phyloP scores from a whole-genome alignment of 2,113 vertebrate species.

The Sterna hirundo region DNA sequence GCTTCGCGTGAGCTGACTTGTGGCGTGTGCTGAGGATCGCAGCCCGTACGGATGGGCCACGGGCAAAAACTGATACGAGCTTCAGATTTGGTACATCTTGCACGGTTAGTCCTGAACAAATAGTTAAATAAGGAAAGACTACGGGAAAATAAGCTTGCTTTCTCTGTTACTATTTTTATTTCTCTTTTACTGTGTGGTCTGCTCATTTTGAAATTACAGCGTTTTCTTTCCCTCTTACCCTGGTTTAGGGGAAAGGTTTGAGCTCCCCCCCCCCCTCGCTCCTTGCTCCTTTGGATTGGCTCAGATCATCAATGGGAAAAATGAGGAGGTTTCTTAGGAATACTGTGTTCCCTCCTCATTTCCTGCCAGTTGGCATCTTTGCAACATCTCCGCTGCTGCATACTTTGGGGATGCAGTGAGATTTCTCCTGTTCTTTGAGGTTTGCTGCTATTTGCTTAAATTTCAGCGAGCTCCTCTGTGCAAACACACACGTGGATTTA shows the following conservation, averaged over 20 bases:
- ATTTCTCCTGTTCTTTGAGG: conserved; percentile 20
- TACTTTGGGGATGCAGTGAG: conserved; percentile 11
- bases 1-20: background rate
- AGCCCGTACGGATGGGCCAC: fast-evolving
- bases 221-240: conserved; percentile 29
- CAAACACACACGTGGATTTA: background rate
- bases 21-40: fast-evolving
- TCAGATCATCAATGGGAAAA: background rate
- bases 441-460: conserved; percentile 19
- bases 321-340: conserved; percentile 17
- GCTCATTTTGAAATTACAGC: background rate
- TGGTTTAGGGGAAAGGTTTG: conserved; percentile 12
- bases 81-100: background rate
- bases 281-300: background rate
- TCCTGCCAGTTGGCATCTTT: conserved; percentile 36
- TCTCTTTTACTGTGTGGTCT: conserved; percentile 19
- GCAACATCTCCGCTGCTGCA: background rate
- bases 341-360: background rate
- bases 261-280: background rate
- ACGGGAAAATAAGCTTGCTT: background rate
- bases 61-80: fast-evolving
- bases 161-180: conserved; percentile 29
- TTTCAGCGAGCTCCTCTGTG: background rate
- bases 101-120: background rate
- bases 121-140: background rate